Percentiles rank a stretch among this genome's conserved stretches.
Evolutionary conservation across 2,888 invertebrate species (phyloP).

Genomic region (Himalopsyche kuldschensis): DNA sequence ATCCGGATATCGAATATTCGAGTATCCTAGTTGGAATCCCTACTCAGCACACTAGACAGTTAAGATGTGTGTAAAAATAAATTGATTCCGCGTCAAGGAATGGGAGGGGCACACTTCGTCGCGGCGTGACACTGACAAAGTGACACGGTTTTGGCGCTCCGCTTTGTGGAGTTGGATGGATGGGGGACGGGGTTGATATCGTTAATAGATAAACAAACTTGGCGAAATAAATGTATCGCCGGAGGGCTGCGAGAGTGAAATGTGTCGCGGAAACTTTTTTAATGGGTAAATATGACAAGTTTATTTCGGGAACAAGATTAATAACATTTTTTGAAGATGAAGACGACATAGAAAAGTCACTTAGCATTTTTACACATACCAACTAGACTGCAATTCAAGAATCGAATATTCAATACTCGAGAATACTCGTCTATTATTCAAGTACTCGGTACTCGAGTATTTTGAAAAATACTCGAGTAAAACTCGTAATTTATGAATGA

Average conservation of each 20-base stretch:
- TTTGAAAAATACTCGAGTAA: too few species aligned
- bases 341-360: background rate
- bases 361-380: too few species aligned
- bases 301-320: background rate
- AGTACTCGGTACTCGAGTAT: too few species aligned
- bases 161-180: background rate
- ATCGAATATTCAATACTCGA: too few species aligned
- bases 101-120: conserved; percentile 6
- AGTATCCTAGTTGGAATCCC: too few species aligned
- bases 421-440: too few species aligned
- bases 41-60: background rate
- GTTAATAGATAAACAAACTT: conserved; percentile 21
- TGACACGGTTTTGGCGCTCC: background rate
- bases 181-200: background rate
- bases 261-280: background rate
- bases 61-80: conserved; percentile 25
- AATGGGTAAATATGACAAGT: background rate
- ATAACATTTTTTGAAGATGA: background rate
- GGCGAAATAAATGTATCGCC: background rate
- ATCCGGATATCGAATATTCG: too few species aligned
- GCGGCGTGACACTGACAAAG: conserved; percentile 4
- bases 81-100: conserved; percentile 31
- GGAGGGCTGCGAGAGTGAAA: background rate
- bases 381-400: too few species aligned
- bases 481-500: too few species aligned